phyloP scores from a whole-genome alignment of 23 tunicate species.

The Ciona savignyi region DNA sequence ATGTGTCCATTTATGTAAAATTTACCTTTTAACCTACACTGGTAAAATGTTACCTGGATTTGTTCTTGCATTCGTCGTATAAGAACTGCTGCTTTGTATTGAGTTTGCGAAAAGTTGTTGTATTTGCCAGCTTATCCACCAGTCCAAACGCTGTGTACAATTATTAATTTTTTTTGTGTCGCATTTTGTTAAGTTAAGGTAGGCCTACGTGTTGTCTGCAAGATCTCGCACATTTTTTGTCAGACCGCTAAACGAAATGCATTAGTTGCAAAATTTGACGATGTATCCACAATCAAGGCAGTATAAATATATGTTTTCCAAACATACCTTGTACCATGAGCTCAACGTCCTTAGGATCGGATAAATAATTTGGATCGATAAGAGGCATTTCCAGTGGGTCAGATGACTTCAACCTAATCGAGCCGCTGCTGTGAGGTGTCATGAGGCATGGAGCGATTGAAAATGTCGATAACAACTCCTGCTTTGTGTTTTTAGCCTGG shows the following conservation, averaged over 20 bases:
- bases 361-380: slow-evolving; percentile 40
- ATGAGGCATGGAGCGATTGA: background rate
- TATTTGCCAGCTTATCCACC: background rate
- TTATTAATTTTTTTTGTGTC: too few relatives aligned
- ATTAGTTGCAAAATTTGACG: too few relatives aligned
- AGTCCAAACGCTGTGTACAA: background rate
- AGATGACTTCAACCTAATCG: slow-evolving; percentile 9
- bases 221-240: too few relatives aligned
- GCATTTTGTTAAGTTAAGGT: too few relatives aligned
- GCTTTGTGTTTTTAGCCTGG: too few relatives aligned
- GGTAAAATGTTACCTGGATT: slow-evolving; percentile 1
- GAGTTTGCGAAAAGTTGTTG: background rate
- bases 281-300: too few relatives aligned
- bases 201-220: too few relatives aligned
- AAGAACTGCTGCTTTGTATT: background rate
- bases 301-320: too few relatives aligned
- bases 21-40: too few relatives aligned
- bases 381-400: slow-evolving; percentile 22
- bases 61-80: background rate
- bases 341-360: slow-evolving; percentile 21
- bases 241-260: too few relatives aligned
- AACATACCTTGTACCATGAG: slow-evolving; percentile 29
- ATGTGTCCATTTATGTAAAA: background rate
- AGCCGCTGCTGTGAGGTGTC: slow-evolving; percentile 11
- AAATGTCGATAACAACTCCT: background rate